Evolutionary conservation across 2,797 vertebrate genomes (phyloP).

Genomic region (Sebastes ruberrimus): DNA sequence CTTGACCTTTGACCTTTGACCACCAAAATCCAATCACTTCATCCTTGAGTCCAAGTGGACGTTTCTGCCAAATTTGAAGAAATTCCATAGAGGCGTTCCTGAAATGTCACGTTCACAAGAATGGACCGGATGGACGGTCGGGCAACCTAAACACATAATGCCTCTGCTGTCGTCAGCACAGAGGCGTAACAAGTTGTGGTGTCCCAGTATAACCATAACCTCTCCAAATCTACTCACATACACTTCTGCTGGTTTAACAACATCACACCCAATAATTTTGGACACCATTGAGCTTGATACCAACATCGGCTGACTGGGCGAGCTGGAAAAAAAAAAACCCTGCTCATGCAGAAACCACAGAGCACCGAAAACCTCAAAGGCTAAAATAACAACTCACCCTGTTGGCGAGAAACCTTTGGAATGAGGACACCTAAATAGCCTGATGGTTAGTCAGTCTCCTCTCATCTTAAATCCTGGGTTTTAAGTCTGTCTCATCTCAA

Average conservation of each 20-base stretch:
- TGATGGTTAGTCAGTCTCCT: not conserved
- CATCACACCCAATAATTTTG: slow-evolving; percentile 27
- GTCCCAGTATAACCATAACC: not conserved
- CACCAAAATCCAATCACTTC: too few species aligned
- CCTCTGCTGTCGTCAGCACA: too few species aligned
- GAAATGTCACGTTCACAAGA: too few species aligned
- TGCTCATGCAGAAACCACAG: not conserved
- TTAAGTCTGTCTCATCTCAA: not conserved
- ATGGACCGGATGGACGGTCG: too few species aligned
- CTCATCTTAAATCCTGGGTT: slow-evolving; percentile 1
- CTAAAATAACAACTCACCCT: not conserved
- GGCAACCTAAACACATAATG: too few species aligned
- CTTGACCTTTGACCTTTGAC: too few species aligned
- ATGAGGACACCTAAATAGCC: not conserved
- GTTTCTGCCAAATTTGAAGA: too few species aligned
- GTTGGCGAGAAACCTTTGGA: not conserved
- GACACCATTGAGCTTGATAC: not conserved
- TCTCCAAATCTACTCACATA: not conserved
- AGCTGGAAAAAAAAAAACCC: not conserved
- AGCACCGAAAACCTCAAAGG: not conserved
- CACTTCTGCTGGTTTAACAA: not conserved
- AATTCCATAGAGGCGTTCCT: too few species aligned
- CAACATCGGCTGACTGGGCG: not conserved
- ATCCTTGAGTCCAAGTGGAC: too few species aligned
- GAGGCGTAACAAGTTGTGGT: not conserved